Percentiles rank a stretch among this genome's conserved stretches.
phyloP scores from a whole-genome alignment of 2,113 vertebrate species.

The Ictalurus furcatus region DNA sequence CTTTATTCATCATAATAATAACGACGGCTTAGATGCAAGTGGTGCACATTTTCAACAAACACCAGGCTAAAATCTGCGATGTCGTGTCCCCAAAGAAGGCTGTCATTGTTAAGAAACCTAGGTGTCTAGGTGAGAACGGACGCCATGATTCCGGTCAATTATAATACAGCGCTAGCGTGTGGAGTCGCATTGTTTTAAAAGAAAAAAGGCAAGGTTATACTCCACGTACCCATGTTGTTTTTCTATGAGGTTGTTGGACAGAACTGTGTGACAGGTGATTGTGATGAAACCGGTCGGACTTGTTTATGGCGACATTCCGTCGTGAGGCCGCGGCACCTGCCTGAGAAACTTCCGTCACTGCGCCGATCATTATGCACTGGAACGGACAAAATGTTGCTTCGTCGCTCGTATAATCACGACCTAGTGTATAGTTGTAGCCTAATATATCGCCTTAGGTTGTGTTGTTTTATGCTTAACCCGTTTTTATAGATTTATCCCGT shows the following conservation, averaged over 20 bases:
- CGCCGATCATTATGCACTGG: not conserved
- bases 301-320: constrained; percentile 23
- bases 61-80: not conserved
- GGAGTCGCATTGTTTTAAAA: not conserved
- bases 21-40: not conserved
- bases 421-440: too few relatives aligned
- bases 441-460: not conserved
- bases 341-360: constrained; percentile 12
- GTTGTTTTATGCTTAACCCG: not conserved
- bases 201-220: not conserved
- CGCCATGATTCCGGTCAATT: not conserved
- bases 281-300: constrained; percentile 34
- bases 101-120: not conserved
- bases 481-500: too few relatives aligned
- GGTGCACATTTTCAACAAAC: too few relatives aligned
- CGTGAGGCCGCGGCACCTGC: constrained; percentile 35
- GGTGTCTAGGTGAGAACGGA: not conserved
- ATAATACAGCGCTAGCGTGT: too few relatives aligned
- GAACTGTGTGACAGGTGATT: not conserved
- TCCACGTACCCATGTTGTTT: not conserved
- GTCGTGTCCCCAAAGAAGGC: not conserved
- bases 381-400: not conserved
- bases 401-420: not conserved
- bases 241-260: not conserved
- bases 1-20: too few relatives aligned